Evolutionary conservation across 1,140 invertebrate genomes (phyloP).

Genomic region (Leguminivora glycinivorella): DNA sequence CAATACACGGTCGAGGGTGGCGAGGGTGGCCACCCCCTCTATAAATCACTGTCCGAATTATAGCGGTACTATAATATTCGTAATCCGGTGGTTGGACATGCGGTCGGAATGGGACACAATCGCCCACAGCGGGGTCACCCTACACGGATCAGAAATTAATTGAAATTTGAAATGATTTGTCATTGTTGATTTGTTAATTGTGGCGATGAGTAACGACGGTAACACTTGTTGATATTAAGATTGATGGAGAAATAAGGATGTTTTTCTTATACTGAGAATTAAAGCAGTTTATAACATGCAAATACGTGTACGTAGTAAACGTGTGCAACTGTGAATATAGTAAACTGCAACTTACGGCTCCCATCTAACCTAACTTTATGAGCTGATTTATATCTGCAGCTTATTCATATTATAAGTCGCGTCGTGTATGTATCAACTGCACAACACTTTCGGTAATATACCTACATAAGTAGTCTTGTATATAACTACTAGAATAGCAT

Average conservation of each 20-base stretch:
- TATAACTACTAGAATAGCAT: conserved; percentile 46
- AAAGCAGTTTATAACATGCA: no score
- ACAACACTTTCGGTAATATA: background rate
- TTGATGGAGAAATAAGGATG: background rate
- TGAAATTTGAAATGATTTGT: conserved; percentile 45
- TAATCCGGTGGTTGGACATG: conserved; percentile 64
- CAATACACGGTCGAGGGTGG: conserved; percentile 56
- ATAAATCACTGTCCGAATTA: conserved; percentile 78
- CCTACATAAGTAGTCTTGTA: no score
- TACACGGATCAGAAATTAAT: conserved; percentile 50
- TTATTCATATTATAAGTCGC: conserved; percentile 23
- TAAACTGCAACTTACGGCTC: no score
- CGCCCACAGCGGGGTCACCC: conserved; percentile 41
- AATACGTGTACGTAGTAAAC: no score
- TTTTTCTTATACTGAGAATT: background rate
- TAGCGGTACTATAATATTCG: conserved; percentile 71
- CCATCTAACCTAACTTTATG: no score
- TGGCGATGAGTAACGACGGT: conserved; percentile 5
- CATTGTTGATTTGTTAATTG: conserved; percentile 35
- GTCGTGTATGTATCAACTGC: background rate
- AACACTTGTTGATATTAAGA: background rate
- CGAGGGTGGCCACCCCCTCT: conserved; percentile 69
- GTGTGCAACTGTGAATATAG: no score
- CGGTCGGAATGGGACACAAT: conserved; percentile 45
- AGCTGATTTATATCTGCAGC: background rate